Evolutionary conservation across 2,113 vertebrate genomes (phyloP).

Genomic region (Pagrus major): DNA sequence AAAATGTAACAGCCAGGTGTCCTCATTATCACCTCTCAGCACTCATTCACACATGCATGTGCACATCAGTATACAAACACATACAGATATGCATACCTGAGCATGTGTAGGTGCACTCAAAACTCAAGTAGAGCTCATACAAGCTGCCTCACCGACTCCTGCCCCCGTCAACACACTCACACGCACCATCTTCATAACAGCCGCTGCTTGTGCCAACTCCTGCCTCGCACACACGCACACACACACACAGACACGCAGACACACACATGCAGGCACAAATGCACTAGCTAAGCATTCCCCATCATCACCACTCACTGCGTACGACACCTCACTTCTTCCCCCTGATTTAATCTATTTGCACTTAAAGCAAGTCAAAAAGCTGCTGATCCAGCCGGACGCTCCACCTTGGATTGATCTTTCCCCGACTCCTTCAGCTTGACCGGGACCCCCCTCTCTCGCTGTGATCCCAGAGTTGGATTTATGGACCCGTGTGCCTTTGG

Average conservation of each 20-base stretch:
- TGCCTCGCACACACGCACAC: constrained; percentile 8
- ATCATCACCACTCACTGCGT: constrained; percentile 38
- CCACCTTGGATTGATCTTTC: constrained; percentile 74
- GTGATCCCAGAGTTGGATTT: constrained; percentile 48
- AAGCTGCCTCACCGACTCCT: background rate
- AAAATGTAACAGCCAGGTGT: constrained; percentile 8
- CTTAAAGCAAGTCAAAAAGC: constrained; percentile 69
- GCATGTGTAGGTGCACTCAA: background rate
- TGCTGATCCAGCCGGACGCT: constrained; percentile 69
- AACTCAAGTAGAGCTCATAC: background rate
- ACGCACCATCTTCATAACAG: background rate
- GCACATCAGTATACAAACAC: constrained; percentile 23
- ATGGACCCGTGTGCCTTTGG: background rate
- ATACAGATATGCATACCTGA: background rate
- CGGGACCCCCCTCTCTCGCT: background rate
- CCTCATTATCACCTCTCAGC: constrained; percentile 45
- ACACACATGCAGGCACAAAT: background rate
- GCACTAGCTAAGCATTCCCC: constrained; percentile 19
- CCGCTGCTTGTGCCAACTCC: background rate
- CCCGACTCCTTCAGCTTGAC: constrained; percentile 35
- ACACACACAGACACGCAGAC: background rate
- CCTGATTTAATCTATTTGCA: constrained; percentile 74
- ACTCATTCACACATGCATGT: background rate
- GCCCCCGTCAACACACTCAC: background rate
- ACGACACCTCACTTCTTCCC: constrained; percentile 32